Base-by-base conservation (phyloP, 1,140 invertebrate species). In the Ostrea edulis region DNA sequence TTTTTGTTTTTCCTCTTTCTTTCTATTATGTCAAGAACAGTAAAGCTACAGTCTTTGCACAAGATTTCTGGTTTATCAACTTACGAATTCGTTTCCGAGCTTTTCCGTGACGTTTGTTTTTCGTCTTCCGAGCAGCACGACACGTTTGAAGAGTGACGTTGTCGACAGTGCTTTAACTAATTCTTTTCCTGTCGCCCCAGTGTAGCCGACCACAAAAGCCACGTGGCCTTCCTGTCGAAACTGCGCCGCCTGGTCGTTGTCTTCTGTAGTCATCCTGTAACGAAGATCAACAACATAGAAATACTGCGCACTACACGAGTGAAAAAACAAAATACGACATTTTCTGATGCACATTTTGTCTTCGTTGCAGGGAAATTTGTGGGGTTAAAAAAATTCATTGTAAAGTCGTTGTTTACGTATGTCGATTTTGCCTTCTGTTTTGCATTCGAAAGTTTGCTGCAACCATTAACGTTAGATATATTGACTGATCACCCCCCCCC, bases 151-250 rank as follows among this genome's bases (percentile, higher is more conserved):
- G n/a, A 93, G 35, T 25, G 94, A 90, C 29, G 93, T 91, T 20
- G 90, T 86, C 0, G 94, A 90, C 3, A 96, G 91, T 55, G 94
- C 92, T 84, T 95, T 94, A 0, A 96, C 91, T 8, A 96, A 58
- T 53, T 93, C 94, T 90, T 95, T 95, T 2, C 96, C 96, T 11
- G 95, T 93, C 87, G 95, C 95, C 58, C 96, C 95, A 20, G 95
- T 95, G 81, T 94, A 95, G 3, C 95, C 96, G 8, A 96, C 87
- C 51, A 96, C 89, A 87, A 95, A 94, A 3, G 94, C 95, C 55
- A 65, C 58, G 25, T 51, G 22, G 51, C 44, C 35, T 12, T 65
- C 22, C 14, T 85, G 8, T 84, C 22, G 35, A 52, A 54, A 51
- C 51, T 52, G 20, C 8, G 17, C 82, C n/a, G 17, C 82, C n/a